Percentiles rank a stretch among this genome's conserved stretches.
phyloP scores from a whole-genome alignment of 2,888 invertebrate species.

The Amiota mariae region DNA sequence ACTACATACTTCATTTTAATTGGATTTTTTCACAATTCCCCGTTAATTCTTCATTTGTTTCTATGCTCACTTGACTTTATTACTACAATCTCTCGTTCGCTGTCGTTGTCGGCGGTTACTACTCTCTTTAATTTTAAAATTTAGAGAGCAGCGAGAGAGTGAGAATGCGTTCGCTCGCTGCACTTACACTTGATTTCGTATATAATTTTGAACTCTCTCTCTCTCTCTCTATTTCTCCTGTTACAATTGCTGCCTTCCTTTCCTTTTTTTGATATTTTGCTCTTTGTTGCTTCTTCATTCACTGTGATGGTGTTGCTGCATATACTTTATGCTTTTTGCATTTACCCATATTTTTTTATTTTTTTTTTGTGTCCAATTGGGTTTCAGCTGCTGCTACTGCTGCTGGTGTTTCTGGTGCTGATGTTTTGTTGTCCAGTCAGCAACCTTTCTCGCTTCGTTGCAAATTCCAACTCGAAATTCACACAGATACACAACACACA shows the following conservation, averaged over 20 bases:
- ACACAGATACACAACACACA: conserved; percentile 53
- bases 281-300: conserved; percentile 48
- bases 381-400: not conserved
- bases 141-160: no score
- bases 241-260: not conserved
- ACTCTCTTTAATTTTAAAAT: no score
- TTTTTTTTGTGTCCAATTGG: not conserved
- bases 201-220: conserved; percentile 17
- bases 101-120: no score
- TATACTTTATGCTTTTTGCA: not conserved
- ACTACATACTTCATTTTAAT: conserved; percentile 51
- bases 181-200: no score
- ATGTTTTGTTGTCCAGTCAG: conserved; percentile 52
- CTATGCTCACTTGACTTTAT: conserved; percentile 29
- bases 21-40: conserved; percentile 36
- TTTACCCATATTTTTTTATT: conserved; percentile 4
- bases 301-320: not conserved
- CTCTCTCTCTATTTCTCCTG: conserved; percentile 36
- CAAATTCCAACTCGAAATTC: conserved; percentile 59
- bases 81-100: conserved; percentile 30
- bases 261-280: conserved; percentile 17
- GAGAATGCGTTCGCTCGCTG: no score
- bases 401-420: not conserved
- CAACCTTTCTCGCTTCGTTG: conserved; percentile 66
- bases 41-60: conserved; percentile 2